Percentiles rank a stretch among this genome's conserved stretches.
These are phyloP conservation scores for Clitarchus hookeri DNA, from an alignment of 2,888 invertebrate genomes.

Conservation along the genomic window DNA sequence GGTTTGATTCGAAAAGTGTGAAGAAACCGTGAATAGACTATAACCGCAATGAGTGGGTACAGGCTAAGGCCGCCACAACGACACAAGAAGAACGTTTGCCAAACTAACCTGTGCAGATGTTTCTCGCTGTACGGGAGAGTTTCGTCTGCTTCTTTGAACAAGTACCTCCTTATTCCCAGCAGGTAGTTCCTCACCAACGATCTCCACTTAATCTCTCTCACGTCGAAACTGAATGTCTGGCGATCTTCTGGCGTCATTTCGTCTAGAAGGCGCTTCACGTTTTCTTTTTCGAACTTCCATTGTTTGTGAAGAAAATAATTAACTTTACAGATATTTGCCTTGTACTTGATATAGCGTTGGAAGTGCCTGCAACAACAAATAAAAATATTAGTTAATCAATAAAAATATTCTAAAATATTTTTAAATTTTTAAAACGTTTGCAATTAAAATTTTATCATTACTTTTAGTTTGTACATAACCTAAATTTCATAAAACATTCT, in stretches of 20 bases:
- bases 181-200: neutral
- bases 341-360: neutral
- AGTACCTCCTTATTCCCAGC: neutral
- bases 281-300: neutral
- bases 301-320: neutral
- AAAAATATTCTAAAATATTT: too few relatives aligned
- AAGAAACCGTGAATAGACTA: neutral
- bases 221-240: neutral
- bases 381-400: neutral
- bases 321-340: neutral
- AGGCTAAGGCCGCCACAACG: neutral
- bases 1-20: neutral
- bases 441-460: too few relatives aligned
- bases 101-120: neutral
- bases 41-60: neutral
- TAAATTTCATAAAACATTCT: too few relatives aligned
- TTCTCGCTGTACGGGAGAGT: neutral
- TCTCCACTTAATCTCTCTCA: neutral
- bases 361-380: neutral
- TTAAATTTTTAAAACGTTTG: too few relatives aligned
- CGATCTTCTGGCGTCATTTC: neutral
- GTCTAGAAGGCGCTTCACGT: neutral
- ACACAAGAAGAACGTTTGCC: neutral
- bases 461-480: too few relatives aligned
- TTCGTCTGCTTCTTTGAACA: neutral